phyloP scores from a whole-genome alignment of 2,797 vertebrate species.

The Crocodylus rhombifer region DNA sequence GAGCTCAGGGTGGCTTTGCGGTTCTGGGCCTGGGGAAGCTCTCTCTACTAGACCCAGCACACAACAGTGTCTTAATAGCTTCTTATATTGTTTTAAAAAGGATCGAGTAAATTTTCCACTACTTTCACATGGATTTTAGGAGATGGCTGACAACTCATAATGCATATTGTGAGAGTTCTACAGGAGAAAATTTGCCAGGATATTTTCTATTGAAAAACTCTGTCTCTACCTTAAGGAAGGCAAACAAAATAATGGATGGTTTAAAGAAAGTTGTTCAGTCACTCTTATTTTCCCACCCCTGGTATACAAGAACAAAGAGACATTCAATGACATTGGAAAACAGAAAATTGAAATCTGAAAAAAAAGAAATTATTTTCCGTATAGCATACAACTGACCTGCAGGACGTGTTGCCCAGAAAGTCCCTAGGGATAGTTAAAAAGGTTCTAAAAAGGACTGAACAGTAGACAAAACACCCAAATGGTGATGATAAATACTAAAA shows the following conservation, averaged over 20 bases:
- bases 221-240: background rate
- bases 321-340: background rate
- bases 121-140: background rate
- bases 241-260: background rate
- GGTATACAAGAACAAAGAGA: background rate
- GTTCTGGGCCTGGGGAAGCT: background rate
- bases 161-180: background rate
- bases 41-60: background rate
- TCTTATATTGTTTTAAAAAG: background rate
- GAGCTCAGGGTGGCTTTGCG: background rate
- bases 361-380: background rate
- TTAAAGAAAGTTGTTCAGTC: background rate
- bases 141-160: background rate
- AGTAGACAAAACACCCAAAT: background rate
- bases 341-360: background rate
- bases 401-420: background rate
- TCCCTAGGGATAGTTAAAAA: background rate
- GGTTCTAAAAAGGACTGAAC: background rate
- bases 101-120: background rate
- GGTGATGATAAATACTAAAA: background rate
- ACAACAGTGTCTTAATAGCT: fast-evolving
- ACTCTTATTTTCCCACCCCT: background rate
- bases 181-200: background rate
- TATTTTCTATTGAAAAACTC: background rate
- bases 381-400: background rate